phyloP scores from a whole-genome alignment of 1,140 invertebrate species.

The Lysiphlebus fabarum region DNA sequence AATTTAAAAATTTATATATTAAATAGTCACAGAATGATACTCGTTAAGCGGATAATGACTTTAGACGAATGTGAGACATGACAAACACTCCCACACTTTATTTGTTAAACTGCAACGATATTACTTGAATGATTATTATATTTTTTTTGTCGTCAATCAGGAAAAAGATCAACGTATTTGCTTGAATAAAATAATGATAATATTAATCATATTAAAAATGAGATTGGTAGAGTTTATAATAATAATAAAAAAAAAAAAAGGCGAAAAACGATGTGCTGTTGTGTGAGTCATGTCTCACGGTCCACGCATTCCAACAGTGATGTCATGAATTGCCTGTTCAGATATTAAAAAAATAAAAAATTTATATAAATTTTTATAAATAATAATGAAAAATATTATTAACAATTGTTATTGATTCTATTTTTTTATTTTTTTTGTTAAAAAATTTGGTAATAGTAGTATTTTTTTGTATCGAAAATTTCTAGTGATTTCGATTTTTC shows the following conservation, averaged over 20 bases:
- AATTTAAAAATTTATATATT: background rate
- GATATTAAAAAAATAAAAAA: no score
- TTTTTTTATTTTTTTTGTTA: no score
- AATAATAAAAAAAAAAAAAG: conserved; percentile 2
- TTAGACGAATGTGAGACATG: conserved; percentile 14
- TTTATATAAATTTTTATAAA: no score
- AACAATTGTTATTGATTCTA: no score
- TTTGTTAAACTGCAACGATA: conserved; percentile 5
- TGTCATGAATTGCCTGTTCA: conserved; percentile 21
- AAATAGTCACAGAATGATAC: background rate
- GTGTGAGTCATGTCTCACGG: conserved; percentile 29
- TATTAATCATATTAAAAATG: background rate
- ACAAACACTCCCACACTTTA: conserved; percentile 10
- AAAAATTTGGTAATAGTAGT: no score
- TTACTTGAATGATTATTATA: conserved; percentile 14
- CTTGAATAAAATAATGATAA: conserved; percentile 13
- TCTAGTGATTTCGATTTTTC: no score
- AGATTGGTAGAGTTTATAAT: background rate
- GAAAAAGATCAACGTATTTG: conserved; percentile 11
- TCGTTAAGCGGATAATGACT: conserved; percentile 18
- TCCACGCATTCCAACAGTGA: conserved; percentile 33
- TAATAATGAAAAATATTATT: no score
- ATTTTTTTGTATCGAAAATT: no score
- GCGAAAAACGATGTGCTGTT: conserved; percentile 14
- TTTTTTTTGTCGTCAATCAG: conserved; percentile 21